Evolutionary conservation across 2,797 vertebrate genomes (phyloP), one percentile per base, ranked within the genome.

Genomic region (Pipistrellus nathusii): DNA sequence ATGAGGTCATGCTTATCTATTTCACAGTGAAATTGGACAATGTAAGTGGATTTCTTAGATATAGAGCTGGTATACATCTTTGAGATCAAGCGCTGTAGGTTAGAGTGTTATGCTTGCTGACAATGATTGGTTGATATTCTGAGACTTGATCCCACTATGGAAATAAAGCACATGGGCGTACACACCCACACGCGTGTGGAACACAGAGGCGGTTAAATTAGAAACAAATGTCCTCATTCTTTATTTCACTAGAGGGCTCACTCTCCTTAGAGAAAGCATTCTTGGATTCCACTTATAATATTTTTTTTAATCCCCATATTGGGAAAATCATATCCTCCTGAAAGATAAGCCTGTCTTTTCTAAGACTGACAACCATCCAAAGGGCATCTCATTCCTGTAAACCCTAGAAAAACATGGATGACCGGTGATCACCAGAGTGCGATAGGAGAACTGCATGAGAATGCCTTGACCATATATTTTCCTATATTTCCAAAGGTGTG

Each of bases 231-330:
- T 90, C 57, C 71, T 96, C 91, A 88, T 62, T 30, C 20, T 30
- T 90, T 92, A 90, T 96, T 96, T 96, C 96, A 94, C 95, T 97
- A 95, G 94, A 95, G 96, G 96, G 95, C 97, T 93, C 94, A 97
- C 92, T 97, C 44, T 75, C 73, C 93, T 95, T 69, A 72, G 59
- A 86, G 46, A 95, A 91, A 81, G 11, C 68, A 6, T 81, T 92
- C 85, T 85, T 86, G 11, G 21, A 23, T 89, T 92, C 73, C 48
- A 38, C 72, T 66, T 71, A 57, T 35, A 62, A 30, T 6, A 27
- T 62, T 62, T 62, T 62, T 14, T 14, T 7, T 14, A 64, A 86
- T 18, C 6, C 25, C 12, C 71, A 53, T 68, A 72, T 20, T 84
- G 11, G 57, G 41, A 89, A 94, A 84, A 89, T 10, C 30, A 48